A percentile compares a stretch with the other conserved stretches of the same genome.
Conservation (phyloP, 2,113 vertebrate species). For the Hyperopisus bebe region DNA sequence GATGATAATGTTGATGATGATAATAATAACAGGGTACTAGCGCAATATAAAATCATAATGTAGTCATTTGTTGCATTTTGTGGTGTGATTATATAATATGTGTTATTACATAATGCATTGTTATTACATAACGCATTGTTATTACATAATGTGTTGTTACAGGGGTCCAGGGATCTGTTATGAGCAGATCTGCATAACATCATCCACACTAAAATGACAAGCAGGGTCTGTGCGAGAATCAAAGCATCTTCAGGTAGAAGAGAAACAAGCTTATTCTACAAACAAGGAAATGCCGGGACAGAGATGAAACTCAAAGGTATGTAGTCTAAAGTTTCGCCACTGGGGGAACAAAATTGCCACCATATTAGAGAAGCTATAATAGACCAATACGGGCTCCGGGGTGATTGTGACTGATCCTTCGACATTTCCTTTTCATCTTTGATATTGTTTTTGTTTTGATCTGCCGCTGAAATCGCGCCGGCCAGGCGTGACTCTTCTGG, state of each 20-base stretch:
- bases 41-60: too few species aligned
- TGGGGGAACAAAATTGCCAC: not conserved
- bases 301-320: not conserved
- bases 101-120: too few species aligned
- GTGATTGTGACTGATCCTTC: not conserved
- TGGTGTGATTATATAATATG: too few species aligned
- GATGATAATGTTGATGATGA: too few species aligned
- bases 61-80: too few species aligned
- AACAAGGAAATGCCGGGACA: not conserved
- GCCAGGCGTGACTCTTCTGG: slow-evolving; percentile 49
- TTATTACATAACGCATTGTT: too few species aligned
- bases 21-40: too few species aligned
- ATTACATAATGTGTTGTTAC: too few species aligned
- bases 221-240: not conserved
- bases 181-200: not conserved
- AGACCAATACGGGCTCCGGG: not conserved
- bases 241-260: not conserved
- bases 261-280: not conserved
- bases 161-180: not conserved
- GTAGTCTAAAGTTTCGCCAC: not conserved
- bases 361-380: not conserved
- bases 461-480: slow-evolving; percentile 43
- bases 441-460: not conserved
- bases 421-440: not conserved
- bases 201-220: not conserved